Evolutionary conservation across 2,888 invertebrate genomes (phyloP).

Genomic region (Conops quadrifasciatus): DNA sequence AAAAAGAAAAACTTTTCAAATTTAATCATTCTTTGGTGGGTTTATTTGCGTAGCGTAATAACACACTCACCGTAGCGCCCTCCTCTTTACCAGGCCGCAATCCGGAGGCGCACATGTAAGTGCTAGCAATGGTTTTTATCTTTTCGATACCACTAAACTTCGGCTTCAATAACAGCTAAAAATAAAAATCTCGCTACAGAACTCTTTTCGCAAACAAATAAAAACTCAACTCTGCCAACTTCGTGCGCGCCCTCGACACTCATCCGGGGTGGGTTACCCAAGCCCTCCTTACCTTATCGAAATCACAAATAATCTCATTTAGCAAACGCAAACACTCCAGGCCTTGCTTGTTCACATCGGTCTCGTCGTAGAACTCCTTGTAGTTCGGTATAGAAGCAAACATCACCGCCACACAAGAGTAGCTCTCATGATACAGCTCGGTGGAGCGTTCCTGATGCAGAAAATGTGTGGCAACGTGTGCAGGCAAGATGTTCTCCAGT

Average conservation of each 20-base stretch:
- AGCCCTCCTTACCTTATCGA: conserved; percentile 80
- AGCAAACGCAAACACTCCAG: conserved; percentile 91
- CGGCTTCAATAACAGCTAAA: conserved; percentile 82
- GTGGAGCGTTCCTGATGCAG: conserved; percentile 72
- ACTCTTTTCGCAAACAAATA: background rate
- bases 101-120: conserved; percentile 98
- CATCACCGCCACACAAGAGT: conserved; percentile 95
- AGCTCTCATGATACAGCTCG: conserved; percentile 94
- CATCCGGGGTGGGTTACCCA: too few relatives aligned
- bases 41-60: too few relatives aligned
- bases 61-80: conserved; percentile 70
- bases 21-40: background rate
- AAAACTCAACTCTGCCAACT: background rate
- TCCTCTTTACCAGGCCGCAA: conserved; percentile 88
- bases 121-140: conserved; percentile 97
- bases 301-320: conserved; percentile 98
- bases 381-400: conserved; percentile 98
- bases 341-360: conserved; percentile 96
- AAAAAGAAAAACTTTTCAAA: conserved; percentile 21
- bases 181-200: conserved; percentile 26
- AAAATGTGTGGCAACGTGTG: conserved; percentile 95
- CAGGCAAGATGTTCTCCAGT: conserved; percentile 94
- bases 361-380: conserved; percentile 96
- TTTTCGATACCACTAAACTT: conserved; percentile 97
- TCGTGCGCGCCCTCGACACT: background rate